Conservation (phyloP, 2,797 vertebrate genomes). For the Echeneis naucrates region DNA sequence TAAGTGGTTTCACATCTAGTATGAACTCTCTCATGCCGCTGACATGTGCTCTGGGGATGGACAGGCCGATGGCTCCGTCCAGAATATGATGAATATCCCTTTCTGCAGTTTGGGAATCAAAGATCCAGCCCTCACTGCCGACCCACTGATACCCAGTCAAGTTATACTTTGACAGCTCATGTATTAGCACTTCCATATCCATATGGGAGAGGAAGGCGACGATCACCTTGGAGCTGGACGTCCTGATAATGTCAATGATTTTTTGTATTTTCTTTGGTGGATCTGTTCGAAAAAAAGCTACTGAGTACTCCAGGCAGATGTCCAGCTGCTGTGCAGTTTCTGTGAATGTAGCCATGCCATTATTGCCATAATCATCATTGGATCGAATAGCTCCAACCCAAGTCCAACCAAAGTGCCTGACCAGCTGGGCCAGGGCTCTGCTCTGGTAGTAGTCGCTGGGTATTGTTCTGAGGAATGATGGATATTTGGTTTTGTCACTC, state of each 20-base stretch:
- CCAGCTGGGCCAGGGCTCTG: conserved; percentile 64
- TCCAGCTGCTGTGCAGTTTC: conserved; percentile 72
- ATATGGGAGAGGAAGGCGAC: conserved; percentile 85
- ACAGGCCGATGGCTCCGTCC: conserved; percentile 81
- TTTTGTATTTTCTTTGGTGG: no score
- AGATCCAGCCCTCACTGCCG: conserved; percentile 86
- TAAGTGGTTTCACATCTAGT: no score
- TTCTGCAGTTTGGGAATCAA: conserved; percentile 70
- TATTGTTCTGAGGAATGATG: conserved; percentile 77
- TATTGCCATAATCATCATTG: conserved; percentile 84
- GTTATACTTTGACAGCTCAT: conserved; percentile 75
- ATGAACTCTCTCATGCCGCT: no score
- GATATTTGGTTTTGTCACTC: conserved; percentile 77
- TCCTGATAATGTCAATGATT: conserved; percentile 25
- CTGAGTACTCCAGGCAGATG: no score
- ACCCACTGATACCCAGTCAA: conserved; percentile 82
- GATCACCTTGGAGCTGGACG: conserved; percentile 68
- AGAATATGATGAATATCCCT: conserved; percentile 68
- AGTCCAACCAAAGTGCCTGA: conserved; percentile 78
- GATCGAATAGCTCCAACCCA: conserved; percentile 75
- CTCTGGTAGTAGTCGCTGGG: conserved; percentile 75
- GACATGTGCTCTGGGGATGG: no score
- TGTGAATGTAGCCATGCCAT: conserved; percentile 83
- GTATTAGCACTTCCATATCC: conserved; percentile 84
- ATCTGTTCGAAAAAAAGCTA: no score